Evolutionary conservation across 1,140 invertebrate genomes (phyloP).

Genomic region (Macrobrachium nipponense): DNA sequence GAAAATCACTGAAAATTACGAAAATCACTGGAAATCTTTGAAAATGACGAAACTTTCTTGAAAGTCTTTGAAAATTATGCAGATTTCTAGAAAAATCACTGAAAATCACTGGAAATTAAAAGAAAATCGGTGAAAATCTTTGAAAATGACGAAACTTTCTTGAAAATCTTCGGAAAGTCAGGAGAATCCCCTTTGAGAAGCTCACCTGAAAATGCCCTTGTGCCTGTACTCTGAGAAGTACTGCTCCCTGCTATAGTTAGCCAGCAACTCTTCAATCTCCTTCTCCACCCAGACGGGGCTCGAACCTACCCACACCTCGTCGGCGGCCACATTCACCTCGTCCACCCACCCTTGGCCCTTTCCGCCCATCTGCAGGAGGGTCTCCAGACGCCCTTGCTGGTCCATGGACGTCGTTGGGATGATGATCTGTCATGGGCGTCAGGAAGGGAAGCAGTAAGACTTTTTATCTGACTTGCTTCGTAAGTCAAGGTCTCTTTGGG

Average conservation of each 20-base stretch:
- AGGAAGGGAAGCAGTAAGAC: neutral
- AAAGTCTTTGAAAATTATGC: no score
- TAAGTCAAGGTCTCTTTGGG: no score
- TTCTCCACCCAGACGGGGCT: constrained; percentile 3
- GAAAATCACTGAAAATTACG: neutral
- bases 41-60: no score
- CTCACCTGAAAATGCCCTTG: constrained; percentile 45
- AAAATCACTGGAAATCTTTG: neutral
- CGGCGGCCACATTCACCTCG: neutral
- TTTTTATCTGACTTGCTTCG: no score
- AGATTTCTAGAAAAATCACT: no score
- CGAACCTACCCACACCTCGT: no score
- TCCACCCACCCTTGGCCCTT: neutral
- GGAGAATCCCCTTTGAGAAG: neutral
- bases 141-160: no score
- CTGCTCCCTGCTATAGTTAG: constrained; percentile 40
- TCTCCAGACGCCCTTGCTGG: neutral
- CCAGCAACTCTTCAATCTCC: constrained; percentile 28
- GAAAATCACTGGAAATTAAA: no score
- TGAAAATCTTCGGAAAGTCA: no score
- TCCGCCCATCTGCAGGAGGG: neutral
- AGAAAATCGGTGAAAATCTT: no score
- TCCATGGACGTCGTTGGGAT: constrained; percentile 3
- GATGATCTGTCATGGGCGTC: constrained; percentile 20
- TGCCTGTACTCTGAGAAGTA: constrained; percentile 45